phyloP scores from a whole-genome alignment of 2,797 vertebrate species.

The Clamator glandarius region DNA sequence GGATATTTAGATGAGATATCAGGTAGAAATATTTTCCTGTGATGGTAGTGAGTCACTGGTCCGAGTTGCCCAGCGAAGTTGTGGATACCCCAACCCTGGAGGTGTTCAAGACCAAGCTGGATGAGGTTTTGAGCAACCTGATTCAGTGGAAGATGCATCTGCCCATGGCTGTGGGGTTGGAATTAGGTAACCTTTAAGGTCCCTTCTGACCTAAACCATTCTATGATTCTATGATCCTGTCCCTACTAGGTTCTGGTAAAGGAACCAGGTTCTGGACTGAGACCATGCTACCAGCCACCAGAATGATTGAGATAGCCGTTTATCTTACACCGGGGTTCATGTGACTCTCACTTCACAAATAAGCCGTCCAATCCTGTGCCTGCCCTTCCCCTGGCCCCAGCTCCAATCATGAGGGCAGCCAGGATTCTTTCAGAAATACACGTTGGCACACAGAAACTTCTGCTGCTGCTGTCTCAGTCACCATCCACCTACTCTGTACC shows the following conservation, averaged over 20 bases:
- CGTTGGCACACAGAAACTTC: not conserved
- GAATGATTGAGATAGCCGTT: not conserved
- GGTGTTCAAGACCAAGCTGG: too few relatives aligned
- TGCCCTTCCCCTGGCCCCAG: not conserved
- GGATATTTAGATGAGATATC: too few relatives aligned
- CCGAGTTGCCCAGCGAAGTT: too few relatives aligned
- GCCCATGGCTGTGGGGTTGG: too few relatives aligned
- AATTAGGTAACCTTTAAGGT: too few relatives aligned
- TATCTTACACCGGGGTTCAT: not conserved
- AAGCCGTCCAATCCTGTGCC: not conserved
- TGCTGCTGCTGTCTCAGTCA: not conserved
- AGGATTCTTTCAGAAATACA: not conserved
- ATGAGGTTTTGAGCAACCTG: too few relatives aligned
- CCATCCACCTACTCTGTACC: not conserved
- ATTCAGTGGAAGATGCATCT: too few relatives aligned
- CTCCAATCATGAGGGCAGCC: not conserved
- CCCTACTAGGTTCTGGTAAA: not conserved
- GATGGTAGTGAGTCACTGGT: too few relatives aligned
- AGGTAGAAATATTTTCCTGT: too few relatives aligned
- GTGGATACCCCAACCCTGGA: too few relatives aligned
- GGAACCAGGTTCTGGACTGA: not conserved
- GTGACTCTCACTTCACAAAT: not conserved
- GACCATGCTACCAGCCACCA: not conserved
- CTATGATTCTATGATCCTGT: not conserved
- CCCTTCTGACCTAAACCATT: too few relatives aligned